Conservation (phyloP, 2,888 invertebrate species). For the Siphlonurus alternatus region DNA sequence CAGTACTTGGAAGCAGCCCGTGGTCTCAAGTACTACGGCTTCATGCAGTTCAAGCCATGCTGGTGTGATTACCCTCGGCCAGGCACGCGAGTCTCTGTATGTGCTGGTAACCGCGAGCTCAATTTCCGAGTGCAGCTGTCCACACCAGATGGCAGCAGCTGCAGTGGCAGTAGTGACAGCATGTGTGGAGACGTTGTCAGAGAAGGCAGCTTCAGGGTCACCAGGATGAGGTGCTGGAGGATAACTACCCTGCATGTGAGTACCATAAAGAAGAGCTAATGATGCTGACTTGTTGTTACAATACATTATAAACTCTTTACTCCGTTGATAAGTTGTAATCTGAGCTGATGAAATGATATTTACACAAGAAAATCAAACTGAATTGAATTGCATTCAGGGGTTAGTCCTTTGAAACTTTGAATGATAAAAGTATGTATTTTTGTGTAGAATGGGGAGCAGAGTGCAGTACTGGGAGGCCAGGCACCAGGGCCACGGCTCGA, state of each 20-base stretch:
- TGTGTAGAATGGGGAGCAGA: background rate
- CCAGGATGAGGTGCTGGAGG: conserved; percentile 93
- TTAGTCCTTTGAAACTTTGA: too few species aligned
- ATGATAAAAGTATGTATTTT: too few species aligned
- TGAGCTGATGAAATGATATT: too few species aligned
- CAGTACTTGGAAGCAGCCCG: conserved; percentile 76
- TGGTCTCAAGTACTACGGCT: conserved; percentile 69
- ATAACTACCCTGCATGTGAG: conserved; percentile 73
- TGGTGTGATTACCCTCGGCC: conserved; percentile 58
- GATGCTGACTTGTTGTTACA: too few species aligned
- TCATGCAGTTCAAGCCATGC: conserved; percentile 61
- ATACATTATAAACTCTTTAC: too few species aligned
- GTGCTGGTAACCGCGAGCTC: conserved; percentile 75
- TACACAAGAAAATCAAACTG: too few species aligned
- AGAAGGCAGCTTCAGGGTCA: conserved; percentile 82
- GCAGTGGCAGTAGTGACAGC: background rate
- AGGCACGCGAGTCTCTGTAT: conserved; percentile 49
- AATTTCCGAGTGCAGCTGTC: conserved; percentile 42
- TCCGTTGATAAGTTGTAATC: too few species aligned
- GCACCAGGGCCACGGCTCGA: conserved; percentile 41
- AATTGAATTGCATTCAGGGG: too few species aligned
- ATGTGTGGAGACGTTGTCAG: conserved; percentile 38
- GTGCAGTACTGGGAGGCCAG: background rate
- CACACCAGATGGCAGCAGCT: conserved; percentile 18
- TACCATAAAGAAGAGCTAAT: too few species aligned